Conservation (phyloP, 2,113 vertebrate species). For the Poeciliopsis retropinna region DNA sequence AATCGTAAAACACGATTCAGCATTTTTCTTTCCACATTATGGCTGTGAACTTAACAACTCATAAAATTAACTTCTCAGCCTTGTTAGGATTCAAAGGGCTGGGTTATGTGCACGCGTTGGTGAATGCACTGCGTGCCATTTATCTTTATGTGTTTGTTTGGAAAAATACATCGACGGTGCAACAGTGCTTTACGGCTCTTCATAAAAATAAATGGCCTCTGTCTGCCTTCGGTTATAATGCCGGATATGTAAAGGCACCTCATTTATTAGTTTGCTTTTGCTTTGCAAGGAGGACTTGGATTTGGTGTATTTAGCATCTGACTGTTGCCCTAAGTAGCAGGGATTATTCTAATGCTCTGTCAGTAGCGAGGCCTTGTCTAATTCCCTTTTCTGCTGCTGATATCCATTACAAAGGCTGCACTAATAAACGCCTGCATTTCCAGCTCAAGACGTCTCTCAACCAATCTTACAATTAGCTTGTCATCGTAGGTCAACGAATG, state of each 20-base stretch:
- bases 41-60: constrained; percentile 59
- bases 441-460: constrained; percentile 34
- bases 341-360: constrained; percentile 78
- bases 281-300: constrained; percentile 57
- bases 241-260: constrained; percentile 56
- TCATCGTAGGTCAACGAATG: constrained; percentile 14
- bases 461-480: constrained; percentile 46
- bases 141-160: constrained; percentile 34
- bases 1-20: too few relatives aligned
- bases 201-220: constrained; percentile 74
- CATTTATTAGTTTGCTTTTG: constrained; percentile 68
- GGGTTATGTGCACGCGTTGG: constrained; percentile 1
- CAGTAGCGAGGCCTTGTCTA: constrained; percentile 57
- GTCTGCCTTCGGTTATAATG: constrained; percentile 65
- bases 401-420: constrained; percentile 68
- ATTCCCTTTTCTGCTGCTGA: constrained; percentile 60
- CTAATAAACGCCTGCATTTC: constrained; percentile 52
- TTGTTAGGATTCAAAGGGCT: constrained; percentile 40
- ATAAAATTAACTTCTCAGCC: constrained; percentile 57
- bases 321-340: constrained; percentile 73
- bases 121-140: not conserved
- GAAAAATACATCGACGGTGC: not conserved
- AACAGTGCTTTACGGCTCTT: constrained; percentile 48
- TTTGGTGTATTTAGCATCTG: constrained; percentile 71
- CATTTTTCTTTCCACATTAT: constrained; percentile 32